Base-by-base conservation (phyloP, 2,888 invertebrate genomes). In the Harpalus rufipes region DNA sequence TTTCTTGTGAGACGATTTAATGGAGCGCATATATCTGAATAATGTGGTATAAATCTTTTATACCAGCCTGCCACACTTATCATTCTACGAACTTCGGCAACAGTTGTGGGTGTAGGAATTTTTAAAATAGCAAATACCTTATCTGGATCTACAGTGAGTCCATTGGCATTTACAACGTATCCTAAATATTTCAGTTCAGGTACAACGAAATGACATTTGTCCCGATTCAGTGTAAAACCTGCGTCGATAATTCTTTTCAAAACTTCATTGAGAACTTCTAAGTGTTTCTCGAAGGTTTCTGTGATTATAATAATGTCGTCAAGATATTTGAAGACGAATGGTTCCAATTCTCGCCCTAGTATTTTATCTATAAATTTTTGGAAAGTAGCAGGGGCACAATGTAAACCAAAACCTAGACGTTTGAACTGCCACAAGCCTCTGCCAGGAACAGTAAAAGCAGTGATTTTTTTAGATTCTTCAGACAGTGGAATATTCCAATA, bases 401-500 rank as follows among this genome's bases (percentile, higher is more conserved):
- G 21, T 21, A 21, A 21, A 21, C 21, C 21, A 21, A 21, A 21
- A 21, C 1, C 21, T 21, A 21, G 3, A 21, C 21, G 21, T 21
- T 21, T 21, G 3, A 21, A 21, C 21, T 21, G 21, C 21, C 21
- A 21, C 21, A 21, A 21, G 3, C 21, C 21, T 21, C 21, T 21
- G 21, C 21, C 21, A 21, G 21, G 21, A 21, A 21, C 21, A 21
- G 21, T 21, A 21, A 21, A 21, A 21, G 21, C 21, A 21, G 21
- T 21, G 21, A 21, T 1, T 21, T 21, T 21, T 21, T 21, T 21
- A 21, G 21, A 21, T 21, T 21, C 21, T 3, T 21, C 21, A 21
- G 68, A 68, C 16, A 21, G 5, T 8, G 39, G 68, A 21, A 68
- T 68, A 39, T 68, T 68, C 68, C 68, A 3, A 68, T 68, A 21